phyloP scores from a whole-genome alignment of 2,888 invertebrate species.

The Brachylomia viminalis region DNA sequence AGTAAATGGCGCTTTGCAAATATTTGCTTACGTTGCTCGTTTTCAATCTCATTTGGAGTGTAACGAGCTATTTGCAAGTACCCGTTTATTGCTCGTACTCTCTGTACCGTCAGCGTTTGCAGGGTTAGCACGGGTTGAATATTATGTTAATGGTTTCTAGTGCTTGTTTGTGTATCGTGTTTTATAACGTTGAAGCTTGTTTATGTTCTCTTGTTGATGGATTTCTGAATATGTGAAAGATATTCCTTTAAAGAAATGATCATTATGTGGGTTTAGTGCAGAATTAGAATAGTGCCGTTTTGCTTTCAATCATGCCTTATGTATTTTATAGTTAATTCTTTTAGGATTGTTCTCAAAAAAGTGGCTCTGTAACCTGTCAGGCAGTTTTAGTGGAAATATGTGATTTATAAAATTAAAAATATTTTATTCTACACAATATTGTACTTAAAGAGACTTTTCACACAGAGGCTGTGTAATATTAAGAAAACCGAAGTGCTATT shows the following conservation, averaged over 20 bases:
- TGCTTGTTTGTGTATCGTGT: conserved; percentile 45
- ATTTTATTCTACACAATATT: too few species aligned
- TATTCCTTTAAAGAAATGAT: not conserved
- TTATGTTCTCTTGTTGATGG: conserved; percentile 20
- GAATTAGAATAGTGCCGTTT: not conserved
- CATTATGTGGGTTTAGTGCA: not conserved
- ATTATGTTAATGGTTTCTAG: conserved; percentile 61
- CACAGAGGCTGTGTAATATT: too few species aligned
- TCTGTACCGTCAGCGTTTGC: conserved; percentile 50
- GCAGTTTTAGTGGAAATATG: too few species aligned
- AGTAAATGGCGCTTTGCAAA: conserved; percentile 67
- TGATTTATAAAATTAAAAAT: too few species aligned
- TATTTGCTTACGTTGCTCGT: conserved; percentile 71
- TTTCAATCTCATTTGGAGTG: conserved; percentile 73
- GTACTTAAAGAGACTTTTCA: too few species aligned
- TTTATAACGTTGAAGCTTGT: conserved; percentile 50
- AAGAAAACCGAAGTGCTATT: too few species aligned
- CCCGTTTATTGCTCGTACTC: conserved; percentile 66
- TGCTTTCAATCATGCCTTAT: not conserved
- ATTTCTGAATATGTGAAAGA: not conserved
- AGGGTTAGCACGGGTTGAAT: conserved; percentile 58
- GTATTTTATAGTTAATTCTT: not conserved
- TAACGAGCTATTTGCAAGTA: conserved; percentile 74
- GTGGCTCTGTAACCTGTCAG: too few species aligned
- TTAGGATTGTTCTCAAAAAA: too few species aligned